Evolutionary conservation across 1,140 invertebrate genomes (phyloP), one percentile per base, ranked within the genome.

Genomic region (Leptinotarsa undecemlineata): DNA sequence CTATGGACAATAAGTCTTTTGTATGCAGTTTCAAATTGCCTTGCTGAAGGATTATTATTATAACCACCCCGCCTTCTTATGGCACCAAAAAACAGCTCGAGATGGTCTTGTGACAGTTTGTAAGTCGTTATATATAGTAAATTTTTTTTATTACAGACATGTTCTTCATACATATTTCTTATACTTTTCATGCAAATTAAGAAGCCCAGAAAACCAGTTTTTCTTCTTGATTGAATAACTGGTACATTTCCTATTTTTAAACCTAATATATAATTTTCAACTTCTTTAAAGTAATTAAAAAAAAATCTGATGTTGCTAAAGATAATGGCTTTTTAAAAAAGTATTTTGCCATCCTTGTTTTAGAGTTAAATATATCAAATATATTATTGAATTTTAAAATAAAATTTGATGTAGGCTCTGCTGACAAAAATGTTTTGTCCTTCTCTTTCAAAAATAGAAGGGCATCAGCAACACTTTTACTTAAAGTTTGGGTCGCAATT

Each of bases 51-150:
- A 74, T 85, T 85, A 72, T 84, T 82, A 71, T 82, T 83, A 47
- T 71, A 76, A 8, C 84, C 82, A 19, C 81, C 80, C 62, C 71
- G 51, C 47, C 67, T 51, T 71, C 82, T 47, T 26, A 86, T 79
- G 11, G 68, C 69, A 19, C 74, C 48, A 79, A 85, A 85, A 71
- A 84, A 82, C 3, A 83, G 60, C 78, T 86, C 84, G 17, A 86
- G 47, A 74, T 84, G 84, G 73, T 86, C 84, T 75, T 85, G 84
- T 20, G 77, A 80, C 4, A 85, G 60, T 76, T 84, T 85, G 73
- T 85, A 84, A 3, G 80, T 81, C 48, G 80, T 48, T 26, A 84
- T 68, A 75, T 82, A 82, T 14, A 71, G 42, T 26, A 76, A 62
- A 6, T 48, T 15, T 19, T 48, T 66, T 66, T 69, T 71, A 48